These are phyloP conservation scores for Heliconius charithonia DNA, from an alignment of 2,888 invertebrate genomes.

Conservation along the genomic window DNA sequence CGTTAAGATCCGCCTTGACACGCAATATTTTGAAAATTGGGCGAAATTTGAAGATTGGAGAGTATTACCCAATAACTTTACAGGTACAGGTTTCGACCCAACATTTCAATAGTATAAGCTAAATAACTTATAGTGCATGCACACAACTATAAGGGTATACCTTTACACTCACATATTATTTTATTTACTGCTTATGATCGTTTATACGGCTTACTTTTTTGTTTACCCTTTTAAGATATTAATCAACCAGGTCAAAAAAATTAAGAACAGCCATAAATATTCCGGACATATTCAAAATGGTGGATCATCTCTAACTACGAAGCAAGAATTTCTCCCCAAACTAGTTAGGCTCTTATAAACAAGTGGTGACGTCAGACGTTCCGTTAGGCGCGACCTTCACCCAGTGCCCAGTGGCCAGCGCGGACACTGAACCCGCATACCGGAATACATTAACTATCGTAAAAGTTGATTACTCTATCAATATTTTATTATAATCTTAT, in stretches of 20 bases:
- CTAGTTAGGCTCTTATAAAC: slow-evolving; percentile 17
- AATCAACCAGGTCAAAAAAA: not conserved
- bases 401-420: slow-evolving; percentile 47
- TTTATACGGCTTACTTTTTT: not conserved
- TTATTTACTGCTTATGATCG: not conserved
- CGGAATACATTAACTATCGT: not conserved
- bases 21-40: not conserved
- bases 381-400: slow-evolving; percentile 55
- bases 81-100: too few species aligned
- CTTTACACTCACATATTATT: not conserved
- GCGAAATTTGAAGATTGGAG: too few species aligned
- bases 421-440: slow-evolving; percentile 47
- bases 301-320: not conserved
- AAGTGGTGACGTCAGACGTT: slow-evolving; percentile 50
- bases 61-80: too few species aligned
- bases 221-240: not conserved
- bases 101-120: too few species aligned
- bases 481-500: not conserved
- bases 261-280: slow-evolving; percentile 2
- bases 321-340: slow-evolving; percentile 5
- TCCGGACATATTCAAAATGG: not conserved
- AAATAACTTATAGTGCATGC: too few species aligned
- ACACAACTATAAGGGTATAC: not conserved
- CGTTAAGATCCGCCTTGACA: not conserved
- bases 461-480: not conserved